phyloP scores from a whole-genome alignment of 2,113 vertebrate genomes.

The Oophaga pumilio region DNA sequence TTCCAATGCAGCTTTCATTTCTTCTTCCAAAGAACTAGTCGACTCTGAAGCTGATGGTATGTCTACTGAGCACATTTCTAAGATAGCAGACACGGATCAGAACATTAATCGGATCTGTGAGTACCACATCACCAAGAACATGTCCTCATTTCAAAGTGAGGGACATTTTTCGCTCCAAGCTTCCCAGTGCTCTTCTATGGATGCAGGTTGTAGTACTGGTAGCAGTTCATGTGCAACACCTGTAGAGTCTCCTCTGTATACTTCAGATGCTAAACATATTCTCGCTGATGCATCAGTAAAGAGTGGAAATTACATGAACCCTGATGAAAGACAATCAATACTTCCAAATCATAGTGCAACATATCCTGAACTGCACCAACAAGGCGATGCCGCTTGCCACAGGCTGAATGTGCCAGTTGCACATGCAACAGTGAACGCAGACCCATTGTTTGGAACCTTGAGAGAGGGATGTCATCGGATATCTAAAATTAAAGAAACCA shows the following conservation, averaged over 20 bases:
- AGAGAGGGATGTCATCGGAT: constrained; percentile 88
- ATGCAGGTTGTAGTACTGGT: constrained; percentile 91
- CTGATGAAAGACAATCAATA: constrained; percentile 82
- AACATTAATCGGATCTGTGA: constrained; percentile 81
- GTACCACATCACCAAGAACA: constrained; percentile 90
- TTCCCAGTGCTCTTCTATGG: constrained; percentile 94
- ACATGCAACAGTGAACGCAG: constrained; percentile 84
- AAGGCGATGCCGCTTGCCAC: constrained; percentile 82
- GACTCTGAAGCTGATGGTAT: constrained; percentile 71
- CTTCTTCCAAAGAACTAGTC: constrained; percentile 80
- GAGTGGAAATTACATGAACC: constrained; percentile 74
- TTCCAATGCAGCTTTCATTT: constrained; percentile 72
- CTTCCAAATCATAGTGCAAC: constrained; percentile 75
- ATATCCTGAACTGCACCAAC: constrained; percentile 82
- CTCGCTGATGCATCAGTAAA: constrained; percentile 83
- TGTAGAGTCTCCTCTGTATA: constrained; percentile 89
- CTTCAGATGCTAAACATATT: constrained; percentile 80
- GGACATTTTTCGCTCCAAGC: constrained; percentile 91
- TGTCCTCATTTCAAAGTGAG: constrained; percentile 93
- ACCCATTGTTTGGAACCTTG: constrained; percentile 81
- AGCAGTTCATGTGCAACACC: constrained; percentile 90
- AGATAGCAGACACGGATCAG: constrained; percentile 78
- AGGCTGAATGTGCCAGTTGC: constrained; percentile 85
- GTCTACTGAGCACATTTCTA: constrained; percentile 77
- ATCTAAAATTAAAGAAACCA: constrained; percentile 98